Evolutionary conservation across 1,140 invertebrate species (phyloP).

Genomic region (Neuroterus valhalla): DNA sequence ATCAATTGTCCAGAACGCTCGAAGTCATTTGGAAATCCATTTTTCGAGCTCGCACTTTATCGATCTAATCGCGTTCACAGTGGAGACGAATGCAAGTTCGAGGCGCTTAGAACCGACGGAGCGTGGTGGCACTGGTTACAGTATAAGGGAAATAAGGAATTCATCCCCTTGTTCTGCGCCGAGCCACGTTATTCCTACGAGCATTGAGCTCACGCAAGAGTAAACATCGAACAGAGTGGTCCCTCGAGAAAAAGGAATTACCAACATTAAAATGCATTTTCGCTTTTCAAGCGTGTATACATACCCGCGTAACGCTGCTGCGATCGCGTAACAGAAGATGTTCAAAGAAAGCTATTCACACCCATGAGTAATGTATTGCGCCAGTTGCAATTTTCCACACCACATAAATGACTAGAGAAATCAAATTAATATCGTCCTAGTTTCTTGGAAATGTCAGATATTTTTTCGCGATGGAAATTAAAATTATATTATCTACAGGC

Average conservation of each 20-base stretch:
- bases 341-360: neutral
- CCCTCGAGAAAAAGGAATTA: slow-evolving; percentile 36
- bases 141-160: slow-evolving; percentile 46
- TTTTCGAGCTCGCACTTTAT: slow-evolving; percentile 54
- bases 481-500: too few relatives aligned
- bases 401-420: neutral
- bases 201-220: slow-evolving; percentile 38
- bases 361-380: neutral
- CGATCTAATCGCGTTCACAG: slow-evolving; percentile 52
- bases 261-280: slow-evolving; percentile 32
- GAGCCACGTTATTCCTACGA: slow-evolving; percentile 25
- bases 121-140: slow-evolving; percentile 41
- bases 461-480: too few relatives aligned
- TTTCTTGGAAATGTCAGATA: too few relatives aligned
- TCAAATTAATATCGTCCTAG: too few relatives aligned
- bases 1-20: slow-evolving; percentile 55
- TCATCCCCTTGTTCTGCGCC: slow-evolving; percentile 36
- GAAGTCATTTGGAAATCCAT: slow-evolving; percentile 57
- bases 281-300: slow-evolving; percentile 15
- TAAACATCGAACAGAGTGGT: slow-evolving; percentile 43
- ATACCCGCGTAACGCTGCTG: neutral
- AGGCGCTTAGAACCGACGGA: slow-evolving; percentile 41
- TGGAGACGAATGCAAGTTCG: slow-evolving; percentile 45
- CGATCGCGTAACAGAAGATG: neutral
- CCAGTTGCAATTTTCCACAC: neutral